Conservation (phyloP, 2,113 vertebrate genomes). For the Cryptotis parvus region DNA sequence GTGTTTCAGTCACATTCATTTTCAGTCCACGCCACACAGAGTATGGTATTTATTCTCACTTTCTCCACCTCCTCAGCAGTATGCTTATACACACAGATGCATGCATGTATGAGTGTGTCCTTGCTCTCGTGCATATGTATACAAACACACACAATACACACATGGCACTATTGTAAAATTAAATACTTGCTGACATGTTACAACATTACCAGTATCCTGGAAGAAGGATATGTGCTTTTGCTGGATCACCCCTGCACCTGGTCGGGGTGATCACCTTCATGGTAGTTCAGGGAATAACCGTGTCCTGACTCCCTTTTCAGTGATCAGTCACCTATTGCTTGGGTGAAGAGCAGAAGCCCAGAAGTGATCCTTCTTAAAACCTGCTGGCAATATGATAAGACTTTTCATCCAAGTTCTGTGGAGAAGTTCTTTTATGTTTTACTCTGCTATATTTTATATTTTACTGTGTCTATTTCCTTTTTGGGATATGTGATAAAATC, state of each 20-base stretch:
- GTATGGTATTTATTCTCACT: neutral
- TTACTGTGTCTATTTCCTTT: neutral
- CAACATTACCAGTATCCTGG: neutral
- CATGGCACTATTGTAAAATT: neutral
- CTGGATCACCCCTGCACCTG: neutral
- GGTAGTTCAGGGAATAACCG: neutral
- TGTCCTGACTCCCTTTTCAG: neutral
- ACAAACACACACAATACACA: too few species aligned
- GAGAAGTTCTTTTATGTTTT: neutral
- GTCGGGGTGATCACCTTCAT: neutral
- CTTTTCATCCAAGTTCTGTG: too few species aligned
- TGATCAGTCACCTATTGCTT: neutral
- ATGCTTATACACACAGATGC: neutral
- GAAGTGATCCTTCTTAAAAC: neutral
- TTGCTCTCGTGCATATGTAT: too few species aligned
- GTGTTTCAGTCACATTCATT: neutral
- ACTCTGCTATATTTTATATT: neutral
- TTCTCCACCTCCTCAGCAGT: neutral
- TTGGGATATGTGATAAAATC: neutral
- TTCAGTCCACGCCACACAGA: neutral
- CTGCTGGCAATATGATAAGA: too few species aligned
- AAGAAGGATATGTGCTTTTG: neutral
- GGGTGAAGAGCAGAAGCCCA: neutral
- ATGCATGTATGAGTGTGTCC: too few species aligned
- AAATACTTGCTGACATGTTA: neutral